These are phyloP conservation scores for Chrysodeixis includens DNA, from an alignment of 2,888 invertebrate species.

Conservation along the genomic window DNA sequence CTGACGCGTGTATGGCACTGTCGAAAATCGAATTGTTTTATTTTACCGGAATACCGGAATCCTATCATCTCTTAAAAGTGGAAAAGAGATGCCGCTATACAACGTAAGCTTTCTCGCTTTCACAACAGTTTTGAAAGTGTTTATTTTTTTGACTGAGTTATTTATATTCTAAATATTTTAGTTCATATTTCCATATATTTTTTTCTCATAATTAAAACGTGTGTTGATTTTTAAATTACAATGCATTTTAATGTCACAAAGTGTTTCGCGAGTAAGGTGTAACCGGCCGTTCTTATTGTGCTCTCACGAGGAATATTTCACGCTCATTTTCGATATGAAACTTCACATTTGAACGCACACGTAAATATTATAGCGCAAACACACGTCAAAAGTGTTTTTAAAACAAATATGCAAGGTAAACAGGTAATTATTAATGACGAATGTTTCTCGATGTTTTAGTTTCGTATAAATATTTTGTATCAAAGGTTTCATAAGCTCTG, in stretches of 20 bases:
- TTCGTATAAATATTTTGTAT: not conserved
- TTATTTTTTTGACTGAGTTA: too few relatives aligned
- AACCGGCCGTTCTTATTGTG: not conserved
- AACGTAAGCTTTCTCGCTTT: too few relatives aligned
- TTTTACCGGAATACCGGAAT: too few relatives aligned
- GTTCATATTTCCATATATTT: too few relatives aligned
- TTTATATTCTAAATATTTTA: too few relatives aligned
- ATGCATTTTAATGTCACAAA: not conserved
- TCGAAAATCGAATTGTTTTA: too few relatives aligned
- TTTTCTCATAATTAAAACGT: not conserved
- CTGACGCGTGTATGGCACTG: too few relatives aligned
- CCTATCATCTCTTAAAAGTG: too few relatives aligned
- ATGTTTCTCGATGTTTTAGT: not conserved
- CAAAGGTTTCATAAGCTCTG: not conserved
- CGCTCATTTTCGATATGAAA: constrained; percentile 1
- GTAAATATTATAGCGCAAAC: not conserved
- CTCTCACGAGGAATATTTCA: not conserved
- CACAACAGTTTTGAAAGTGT: too few relatives aligned
- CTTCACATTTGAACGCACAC: not conserved
- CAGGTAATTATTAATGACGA: not conserved
- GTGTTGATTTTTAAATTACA: not conserved
- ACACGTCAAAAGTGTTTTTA: not conserved
- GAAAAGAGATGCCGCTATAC: too few relatives aligned
- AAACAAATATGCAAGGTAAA: not conserved
- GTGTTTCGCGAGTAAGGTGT: not conserved